Percentiles rank a stretch among this genome's conserved stretches.
Conservation (phyloP, 2,797 vertebrate species). For the Premnoplex brunnescens region DNA sequence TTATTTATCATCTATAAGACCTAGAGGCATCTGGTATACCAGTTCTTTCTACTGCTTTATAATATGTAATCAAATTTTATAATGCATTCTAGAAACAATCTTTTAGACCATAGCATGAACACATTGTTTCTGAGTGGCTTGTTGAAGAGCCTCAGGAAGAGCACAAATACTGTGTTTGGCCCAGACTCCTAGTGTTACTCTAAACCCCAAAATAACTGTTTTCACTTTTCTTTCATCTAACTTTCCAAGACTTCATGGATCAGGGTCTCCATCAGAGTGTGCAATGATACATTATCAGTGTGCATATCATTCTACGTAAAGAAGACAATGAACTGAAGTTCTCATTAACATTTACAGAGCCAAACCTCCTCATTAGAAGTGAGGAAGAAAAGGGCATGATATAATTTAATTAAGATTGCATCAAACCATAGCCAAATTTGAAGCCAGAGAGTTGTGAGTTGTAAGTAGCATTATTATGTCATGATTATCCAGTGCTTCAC, state of each 20-base stretch:
- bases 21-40: background rate
- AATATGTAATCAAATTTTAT: background rate
- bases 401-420: conserved; percentile 71
- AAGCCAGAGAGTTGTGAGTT: conserved; percentile 10
- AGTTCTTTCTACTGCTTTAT: background rate
- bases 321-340: conserved; percentile 68
- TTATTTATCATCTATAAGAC: background rate
- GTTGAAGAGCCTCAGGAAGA: background rate
- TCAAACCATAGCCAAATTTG: conserved; percentile 51
- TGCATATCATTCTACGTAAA: conserved; percentile 46
- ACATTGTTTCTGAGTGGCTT: background rate
- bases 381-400: conserved; percentile 58
- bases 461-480: conserved; percentile 1
- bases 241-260: background rate
- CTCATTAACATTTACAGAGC: conserved; percentile 70
- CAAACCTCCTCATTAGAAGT: conserved; percentile 66
- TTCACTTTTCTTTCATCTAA: conserved; percentile 9
- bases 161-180: background rate
- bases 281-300: conserved; percentile 18
- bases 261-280: conserved; percentile 44
- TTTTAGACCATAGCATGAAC: background rate
- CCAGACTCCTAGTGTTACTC: background rate
- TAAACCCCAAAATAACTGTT: background rate
- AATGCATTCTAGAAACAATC: background rate
- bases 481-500: conserved; percentile 12